These are phyloP conservation scores for Progne subis DNA, from an alignment of 2,113 vertebrate genomes.

Conservation along the genomic window DNA sequence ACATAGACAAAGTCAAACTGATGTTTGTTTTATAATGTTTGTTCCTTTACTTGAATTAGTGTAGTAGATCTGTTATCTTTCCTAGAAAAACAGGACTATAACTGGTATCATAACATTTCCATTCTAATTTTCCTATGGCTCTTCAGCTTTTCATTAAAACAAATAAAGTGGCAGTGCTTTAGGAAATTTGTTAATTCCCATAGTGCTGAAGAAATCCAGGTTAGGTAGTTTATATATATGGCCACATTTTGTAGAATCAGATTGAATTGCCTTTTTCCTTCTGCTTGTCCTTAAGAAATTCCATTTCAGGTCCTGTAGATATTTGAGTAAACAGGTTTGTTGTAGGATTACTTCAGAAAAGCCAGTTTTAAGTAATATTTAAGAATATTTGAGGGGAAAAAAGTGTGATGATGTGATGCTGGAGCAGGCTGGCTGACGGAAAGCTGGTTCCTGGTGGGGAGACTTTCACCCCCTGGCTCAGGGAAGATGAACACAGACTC, in stretches of 20 bases:
- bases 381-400: background rate
- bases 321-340: background rate
- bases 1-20: background rate
- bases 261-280: background rate
- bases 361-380: background rate
- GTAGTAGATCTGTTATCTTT: background rate
- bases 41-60: background rate
- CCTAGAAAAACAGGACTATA: background rate
- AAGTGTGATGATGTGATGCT: background rate
- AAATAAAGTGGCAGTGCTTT: background rate
- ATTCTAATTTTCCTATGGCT: background rate
- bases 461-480: background rate
- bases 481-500: background rate
- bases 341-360: background rate
- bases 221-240: background rate
- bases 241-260: background rate
- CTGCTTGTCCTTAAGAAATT: background rate
- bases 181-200: conserved; percentile 27
- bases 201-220: background rate
- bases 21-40: background rate
- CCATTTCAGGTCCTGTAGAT: background rate
- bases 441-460: background rate
- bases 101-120: background rate
- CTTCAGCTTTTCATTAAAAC: background rate
- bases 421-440: background rate